Percentiles rank a stretch among this genome's conserved stretches.
Evolutionary conservation across 64 coral and sea anemone species (phyloP).

Genomic region (Porites australiensis): DNA sequence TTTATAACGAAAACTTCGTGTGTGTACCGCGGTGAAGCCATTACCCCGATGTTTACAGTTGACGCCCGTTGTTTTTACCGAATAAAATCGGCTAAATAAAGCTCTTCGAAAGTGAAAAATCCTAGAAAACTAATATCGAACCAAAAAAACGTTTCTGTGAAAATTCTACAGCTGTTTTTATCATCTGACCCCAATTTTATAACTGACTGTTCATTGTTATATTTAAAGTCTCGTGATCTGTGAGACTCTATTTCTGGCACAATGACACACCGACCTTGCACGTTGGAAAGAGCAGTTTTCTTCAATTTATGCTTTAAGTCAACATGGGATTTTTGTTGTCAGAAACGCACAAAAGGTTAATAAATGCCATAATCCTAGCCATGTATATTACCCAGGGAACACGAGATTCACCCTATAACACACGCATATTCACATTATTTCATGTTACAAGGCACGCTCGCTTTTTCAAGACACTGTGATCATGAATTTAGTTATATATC

Average conservation of each 20-base stretch:
- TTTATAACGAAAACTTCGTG: background rate
- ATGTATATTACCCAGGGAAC: constrained; percentile 31
- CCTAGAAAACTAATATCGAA: background rate
- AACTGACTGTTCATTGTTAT: no score
- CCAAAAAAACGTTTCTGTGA: background rate
- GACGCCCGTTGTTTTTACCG: background rate
- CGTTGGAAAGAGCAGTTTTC: background rate
- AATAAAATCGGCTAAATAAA: background rate
- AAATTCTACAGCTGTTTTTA: background rate
- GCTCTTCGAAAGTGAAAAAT: background rate
- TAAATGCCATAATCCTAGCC: constrained; percentile 53
- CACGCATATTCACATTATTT: background rate
- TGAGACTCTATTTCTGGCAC: background rate
- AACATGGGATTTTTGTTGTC: constrained; percentile 28
- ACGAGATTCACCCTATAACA: background rate
- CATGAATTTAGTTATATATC: no score
- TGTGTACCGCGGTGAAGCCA: background rate
- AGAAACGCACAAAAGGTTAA: constrained; percentile 31
- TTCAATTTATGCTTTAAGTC: constrained; percentile 4
- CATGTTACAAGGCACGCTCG: no score
- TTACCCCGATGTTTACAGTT: background rate
- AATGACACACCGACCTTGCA: background rate
- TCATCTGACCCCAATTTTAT: background rate
- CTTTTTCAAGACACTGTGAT: no score
- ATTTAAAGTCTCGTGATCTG: background rate